Percentiles rank a stretch among this genome's conserved stretches.
Evolutionary conservation across 2,797 vertebrate species (phyloP).

Genomic region (Tadarida brasiliensis): DNA sequence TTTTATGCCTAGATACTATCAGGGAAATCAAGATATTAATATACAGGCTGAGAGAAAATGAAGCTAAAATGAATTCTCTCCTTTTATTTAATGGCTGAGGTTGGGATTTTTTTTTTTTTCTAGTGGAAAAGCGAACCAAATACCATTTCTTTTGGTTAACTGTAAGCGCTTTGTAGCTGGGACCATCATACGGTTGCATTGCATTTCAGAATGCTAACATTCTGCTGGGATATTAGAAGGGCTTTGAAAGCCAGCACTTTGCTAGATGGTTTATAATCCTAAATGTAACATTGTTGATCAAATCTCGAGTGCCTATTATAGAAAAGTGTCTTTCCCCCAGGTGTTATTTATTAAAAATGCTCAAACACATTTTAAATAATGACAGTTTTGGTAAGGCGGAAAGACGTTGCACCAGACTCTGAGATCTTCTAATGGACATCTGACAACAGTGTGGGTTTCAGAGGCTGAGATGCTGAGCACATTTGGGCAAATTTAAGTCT

Average conservation of each 20-base stretch:
- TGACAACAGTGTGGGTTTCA: neutral
- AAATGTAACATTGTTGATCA: neutral
- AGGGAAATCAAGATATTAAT: slow-evolving; percentile 81
- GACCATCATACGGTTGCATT: neutral
- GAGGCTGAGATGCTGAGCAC: neutral
- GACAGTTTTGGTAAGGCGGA: neutral
- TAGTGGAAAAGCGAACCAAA: slow-evolving; percentile 51
- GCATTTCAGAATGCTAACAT: neutral
- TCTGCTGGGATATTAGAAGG: neutral
- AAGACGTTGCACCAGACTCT: neutral
- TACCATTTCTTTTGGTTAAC: slow-evolving; percentile 34
- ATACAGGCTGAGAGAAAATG: slow-evolving; percentile 72
- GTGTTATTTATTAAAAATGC: neutral
- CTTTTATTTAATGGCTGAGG: slow-evolving; percentile 70
- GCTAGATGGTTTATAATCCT: neutral
- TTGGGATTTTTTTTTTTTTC: slow-evolving; percentile 48
- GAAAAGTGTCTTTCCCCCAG: neutral
- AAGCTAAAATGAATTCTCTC: slow-evolving; percentile 76
- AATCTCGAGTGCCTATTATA: neutral
- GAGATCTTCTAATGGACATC: neutral
- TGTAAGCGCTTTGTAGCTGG: neutral
- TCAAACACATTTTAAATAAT: slow-evolving; percentile 21
- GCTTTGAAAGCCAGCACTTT: neutral
- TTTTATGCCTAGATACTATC: slow-evolving; percentile 78
- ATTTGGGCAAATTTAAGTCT: neutral